Base-by-base conservation (phyloP, 1,140 invertebrate genomes). In the Druon quercuslanigerum region DNA sequence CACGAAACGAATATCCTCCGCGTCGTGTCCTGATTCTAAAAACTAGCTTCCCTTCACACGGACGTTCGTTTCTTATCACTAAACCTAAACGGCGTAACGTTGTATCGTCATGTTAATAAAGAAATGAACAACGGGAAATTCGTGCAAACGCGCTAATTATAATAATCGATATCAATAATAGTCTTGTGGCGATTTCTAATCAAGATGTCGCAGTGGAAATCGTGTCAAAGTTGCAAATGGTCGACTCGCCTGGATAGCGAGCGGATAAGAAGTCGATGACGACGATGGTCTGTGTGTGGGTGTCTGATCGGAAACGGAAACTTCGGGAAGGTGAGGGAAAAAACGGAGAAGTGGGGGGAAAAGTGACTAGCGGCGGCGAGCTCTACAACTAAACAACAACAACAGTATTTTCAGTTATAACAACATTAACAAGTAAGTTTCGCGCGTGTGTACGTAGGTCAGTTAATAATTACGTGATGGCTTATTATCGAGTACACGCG, bases 391-490 rank as follows among this genome's bases (percentile, higher is more conserved):
- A 91, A 91, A 91, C 90, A 91, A 91, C 90, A 91, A 91, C 88
- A 91, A 91, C 90, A 91, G 90, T 91, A 91, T 91, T 91, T 91
- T 91, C 87, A 91, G 90, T 89, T 90, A 91, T 91, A 91, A 91
- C 90, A 91, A 91, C 88, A 91, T 91, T 90, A 91, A 91, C 90
- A 91, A 91, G 90, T 91, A 91, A 90, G 88, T 90, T 91, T 86
- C 86, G 84, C 88, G 87, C 86, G 85, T 88, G 72, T 80, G 81
- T 91, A 85, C 86, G 85, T 87, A 86, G 84, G 85, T 88, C 73
- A 79, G 81, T 83, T 78, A 75, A 77, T 80, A 80, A 80, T 70
- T 79, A 76, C 72, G 79, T 74, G 72, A 78, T 79, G 79, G 51
- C 71, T 52, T 52, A 51, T 50, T 25, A 14, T 46, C 33, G 2